These are phyloP conservation scores for Tachyglossus aculeatus DNA, from an alignment of 2,797 vertebrate species.

Conservation along the genomic window DNA sequence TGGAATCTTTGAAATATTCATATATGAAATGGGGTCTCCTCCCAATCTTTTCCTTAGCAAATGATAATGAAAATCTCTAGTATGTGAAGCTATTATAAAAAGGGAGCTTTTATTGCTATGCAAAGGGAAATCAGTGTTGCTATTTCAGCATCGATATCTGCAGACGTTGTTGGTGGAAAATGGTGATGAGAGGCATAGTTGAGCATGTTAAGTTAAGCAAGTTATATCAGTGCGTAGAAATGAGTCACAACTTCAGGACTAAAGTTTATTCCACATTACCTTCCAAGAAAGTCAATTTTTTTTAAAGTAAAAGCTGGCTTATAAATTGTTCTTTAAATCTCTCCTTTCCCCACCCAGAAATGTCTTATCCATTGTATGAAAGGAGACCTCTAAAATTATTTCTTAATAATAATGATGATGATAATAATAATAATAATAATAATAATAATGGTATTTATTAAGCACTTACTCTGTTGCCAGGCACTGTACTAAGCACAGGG, in stretches of 20 bases:
- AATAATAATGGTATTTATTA: no score
- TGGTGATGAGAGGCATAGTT: neutral
- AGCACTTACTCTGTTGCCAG: no score
- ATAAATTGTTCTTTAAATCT: neutral
- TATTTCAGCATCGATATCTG: no score
- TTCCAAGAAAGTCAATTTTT: neutral
- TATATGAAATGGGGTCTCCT: no score
- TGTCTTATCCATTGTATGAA: fast-evolving
- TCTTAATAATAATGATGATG: no score
- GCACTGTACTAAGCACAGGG: no score
- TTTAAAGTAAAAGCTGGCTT: neutral
- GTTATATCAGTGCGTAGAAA: neutral
- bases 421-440: no score
- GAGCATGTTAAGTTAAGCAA: neutral
- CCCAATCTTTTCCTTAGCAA: neutral
- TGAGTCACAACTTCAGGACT: neutral
- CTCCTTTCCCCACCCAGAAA: fast-evolving
- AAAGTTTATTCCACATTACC: neutral
- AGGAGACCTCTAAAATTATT: no score
- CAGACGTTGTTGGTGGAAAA: neutral
- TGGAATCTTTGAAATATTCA: no score
- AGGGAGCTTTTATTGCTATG: neutral
- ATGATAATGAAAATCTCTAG: neutral
- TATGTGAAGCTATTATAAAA: neutral
- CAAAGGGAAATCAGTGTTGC: neutral